phyloP scores from a whole-genome alignment of 2,113 vertebrate species.

The Pipra filicauda region DNA sequence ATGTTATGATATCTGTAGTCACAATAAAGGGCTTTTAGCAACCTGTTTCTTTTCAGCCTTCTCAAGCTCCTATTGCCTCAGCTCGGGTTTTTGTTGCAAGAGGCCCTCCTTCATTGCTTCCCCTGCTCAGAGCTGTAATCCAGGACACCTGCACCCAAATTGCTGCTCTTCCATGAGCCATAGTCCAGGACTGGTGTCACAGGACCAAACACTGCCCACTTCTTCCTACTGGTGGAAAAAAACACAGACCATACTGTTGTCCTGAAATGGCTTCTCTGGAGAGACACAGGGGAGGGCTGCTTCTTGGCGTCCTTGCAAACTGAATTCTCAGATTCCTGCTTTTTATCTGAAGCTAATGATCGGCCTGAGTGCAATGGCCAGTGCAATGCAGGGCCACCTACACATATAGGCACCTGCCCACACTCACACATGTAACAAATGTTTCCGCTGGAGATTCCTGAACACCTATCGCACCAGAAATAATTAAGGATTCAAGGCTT shows the following conservation, averaged over 20 bases:
- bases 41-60: neutral
- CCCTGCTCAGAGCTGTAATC: neutral
- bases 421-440: neutral
- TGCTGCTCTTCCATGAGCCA: neutral
- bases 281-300: neutral
- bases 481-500: neutral
- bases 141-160: neutral
- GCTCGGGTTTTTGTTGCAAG: neutral
- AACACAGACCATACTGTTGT: neutral
- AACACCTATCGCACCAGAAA: neutral
- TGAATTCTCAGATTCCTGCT: neutral
- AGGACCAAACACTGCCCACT: neutral
- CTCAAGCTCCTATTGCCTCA: neutral
- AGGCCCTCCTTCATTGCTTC: neutral
- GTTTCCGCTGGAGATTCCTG: neutral
- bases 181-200: neutral
- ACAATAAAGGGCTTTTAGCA: neutral
- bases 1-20: neutral
- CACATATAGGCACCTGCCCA: rapidly evolving
- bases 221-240: neutral
- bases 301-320: neutral
- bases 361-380: neutral
- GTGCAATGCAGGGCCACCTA: neutral
- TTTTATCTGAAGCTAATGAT: neutral
- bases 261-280: neutral